Evolutionary conservation across 1,140 invertebrate genomes (phyloP).

Genomic region (Ceratitis capitata): DNA sequence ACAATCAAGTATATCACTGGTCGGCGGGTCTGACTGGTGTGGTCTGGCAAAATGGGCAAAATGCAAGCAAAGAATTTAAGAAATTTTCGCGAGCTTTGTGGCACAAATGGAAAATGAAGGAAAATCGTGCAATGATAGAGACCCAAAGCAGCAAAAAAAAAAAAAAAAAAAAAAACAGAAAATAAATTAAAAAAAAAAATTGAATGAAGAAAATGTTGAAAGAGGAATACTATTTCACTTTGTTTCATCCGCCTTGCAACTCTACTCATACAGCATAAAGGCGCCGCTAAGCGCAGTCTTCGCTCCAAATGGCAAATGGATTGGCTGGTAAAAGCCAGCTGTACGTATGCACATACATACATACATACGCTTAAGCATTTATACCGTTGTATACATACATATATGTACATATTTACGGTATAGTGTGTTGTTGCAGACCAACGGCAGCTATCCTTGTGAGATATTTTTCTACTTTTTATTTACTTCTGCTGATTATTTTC

Average conservation of each 20-base stretch:
- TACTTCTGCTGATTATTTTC: neutral
- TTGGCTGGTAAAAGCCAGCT: neutral
- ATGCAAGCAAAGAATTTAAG: slow-evolving; percentile 7
- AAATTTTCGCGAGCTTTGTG: slow-evolving; percentile 1
- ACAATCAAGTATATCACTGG: slow-evolving; percentile 5
- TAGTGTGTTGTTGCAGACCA: neutral
- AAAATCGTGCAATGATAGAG: neutral
- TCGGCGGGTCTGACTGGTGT: no score
- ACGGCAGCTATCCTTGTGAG: neutral
- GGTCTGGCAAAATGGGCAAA: no score
- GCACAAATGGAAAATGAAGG: neutral
- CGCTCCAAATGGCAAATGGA: slow-evolving; percentile 33
- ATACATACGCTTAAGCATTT: no score
- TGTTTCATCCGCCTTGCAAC: neutral
- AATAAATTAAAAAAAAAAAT: neutral
- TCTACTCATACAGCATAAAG: neutral
- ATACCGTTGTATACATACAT: neutral
- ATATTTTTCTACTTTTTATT: neutral
- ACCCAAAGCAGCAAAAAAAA: neutral
- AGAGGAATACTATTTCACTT: neutral
- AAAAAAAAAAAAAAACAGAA: neutral
- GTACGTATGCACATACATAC: neutral
- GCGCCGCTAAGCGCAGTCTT: neutral
- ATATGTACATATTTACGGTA: neutral
- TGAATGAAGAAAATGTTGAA: neutral